Evolutionary conservation across 2,888 invertebrate genomes (phyloP), one percentile per base, ranked within the genome.

Genomic region (Drosophila setosimentum): DNA sequence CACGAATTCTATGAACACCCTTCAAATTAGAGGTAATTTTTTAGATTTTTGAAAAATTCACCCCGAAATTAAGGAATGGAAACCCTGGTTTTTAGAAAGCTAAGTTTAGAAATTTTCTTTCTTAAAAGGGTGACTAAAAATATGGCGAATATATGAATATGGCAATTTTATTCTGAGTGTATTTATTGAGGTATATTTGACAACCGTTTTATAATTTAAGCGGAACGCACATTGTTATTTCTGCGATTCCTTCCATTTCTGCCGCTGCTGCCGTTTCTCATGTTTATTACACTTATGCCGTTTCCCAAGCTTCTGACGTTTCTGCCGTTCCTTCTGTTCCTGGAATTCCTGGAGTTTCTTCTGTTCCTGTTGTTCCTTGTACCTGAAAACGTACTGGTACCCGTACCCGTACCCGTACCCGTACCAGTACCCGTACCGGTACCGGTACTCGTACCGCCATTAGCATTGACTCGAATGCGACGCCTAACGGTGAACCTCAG

Each of bases 401-500:
- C 33, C 33, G 35, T 18, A 33, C 0, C 0, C 16, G 33, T 33
- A 13, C 33, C 33, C 33, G 35, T 18, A 37, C 18, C 35, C 18
- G 18, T 3, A 18, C 18, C 7, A 0, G 21, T 32, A 29, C 54
- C 13, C 0, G 13, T 18, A 0, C 37, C 33, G 13, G 33, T 16
- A 33, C 33, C 33, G 33, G 5, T 5, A 33, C 33, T 16, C 5
- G 33, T 33, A 2, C 5, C 37, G 37, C 37, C 37, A 29, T 49
- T 54, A 21, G 32, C 1, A n/a, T 69, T 76, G 11, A 54, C 30
- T 16, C 59, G 61, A 18, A 77, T 0, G 10, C 65, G 66, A 2
- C 67, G 54, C 0, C 29, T 3, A 45, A 60, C 63, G 5, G 62
- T 61, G 10, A 63, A 76, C 8, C 21, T 27, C 0, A 76, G 11